Conservation (phyloP, 2,888 invertebrate species). For the Hirtodrosophila histrioides region DNA sequence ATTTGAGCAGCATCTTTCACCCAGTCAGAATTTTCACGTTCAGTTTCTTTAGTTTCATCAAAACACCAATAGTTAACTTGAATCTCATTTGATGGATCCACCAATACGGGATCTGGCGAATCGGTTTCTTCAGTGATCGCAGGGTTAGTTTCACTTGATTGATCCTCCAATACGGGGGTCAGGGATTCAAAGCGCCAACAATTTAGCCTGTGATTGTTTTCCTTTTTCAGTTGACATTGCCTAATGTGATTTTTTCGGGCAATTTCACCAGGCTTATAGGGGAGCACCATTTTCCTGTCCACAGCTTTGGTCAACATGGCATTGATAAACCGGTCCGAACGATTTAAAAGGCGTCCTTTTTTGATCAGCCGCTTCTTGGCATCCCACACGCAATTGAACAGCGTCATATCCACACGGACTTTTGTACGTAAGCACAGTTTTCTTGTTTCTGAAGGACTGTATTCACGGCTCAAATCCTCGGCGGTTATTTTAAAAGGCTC, state of each 20-base stretch:
- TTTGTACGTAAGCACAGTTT: conserved; percentile 57
- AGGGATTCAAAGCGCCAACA: conserved; percentile 23
- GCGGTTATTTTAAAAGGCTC: conserved; percentile 37
- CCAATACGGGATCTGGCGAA: neutral
- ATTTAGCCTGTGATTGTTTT: conserved; percentile 45
- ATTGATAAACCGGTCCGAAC: conserved; percentile 46
- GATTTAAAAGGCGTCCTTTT: conserved; percentile 41
- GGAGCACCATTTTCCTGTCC: conserved; percentile 41
- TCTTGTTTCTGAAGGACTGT: conserved; percentile 27
- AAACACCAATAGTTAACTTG: too few species aligned
- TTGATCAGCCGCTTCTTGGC: conserved; percentile 45
- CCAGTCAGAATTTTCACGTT: conserved; percentile 21
- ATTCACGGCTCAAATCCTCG: conserved; percentile 47
- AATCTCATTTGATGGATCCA: neutral
- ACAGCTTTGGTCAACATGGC: conserved; percentile 55
- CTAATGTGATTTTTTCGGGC: conserved; percentile 18
- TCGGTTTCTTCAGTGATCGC: neutral
- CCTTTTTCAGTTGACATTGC: conserved; percentile 44
- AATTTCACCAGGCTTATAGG: conserved; percentile 34
- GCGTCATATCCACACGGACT: conserved; percentile 44
- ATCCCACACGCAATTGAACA: conserved; percentile 52
- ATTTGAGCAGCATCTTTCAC: conserved; percentile 11
- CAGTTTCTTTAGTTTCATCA: neutral
- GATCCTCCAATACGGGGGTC: neutral
- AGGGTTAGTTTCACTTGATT: neutral